A percentile compares a stretch with the other conserved stretches of the same genome.
Evolutionary conservation across 2,888 invertebrate species (phyloP).

Genomic region (Caenorhabditis sp.): DNA sequence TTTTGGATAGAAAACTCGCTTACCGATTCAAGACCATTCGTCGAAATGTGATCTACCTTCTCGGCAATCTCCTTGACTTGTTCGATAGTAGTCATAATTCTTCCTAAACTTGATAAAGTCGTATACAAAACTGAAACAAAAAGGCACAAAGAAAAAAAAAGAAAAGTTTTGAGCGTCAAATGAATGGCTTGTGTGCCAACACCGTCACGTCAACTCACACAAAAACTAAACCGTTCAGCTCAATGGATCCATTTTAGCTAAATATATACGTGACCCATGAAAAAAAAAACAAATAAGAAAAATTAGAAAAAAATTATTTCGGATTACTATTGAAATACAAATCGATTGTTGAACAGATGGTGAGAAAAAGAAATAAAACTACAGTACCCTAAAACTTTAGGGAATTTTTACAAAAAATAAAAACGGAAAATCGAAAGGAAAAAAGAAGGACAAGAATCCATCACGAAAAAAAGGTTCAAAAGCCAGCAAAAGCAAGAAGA

Average conservation of each 20-base stretch:
- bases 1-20: background rate
- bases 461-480: background rate
- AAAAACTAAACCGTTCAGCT: background rate
- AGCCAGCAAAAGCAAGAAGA: constrained; percentile 20
- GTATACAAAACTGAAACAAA: background rate
- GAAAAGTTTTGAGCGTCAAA: constrained; percentile 3
- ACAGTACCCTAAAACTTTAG: too few relatives aligned
- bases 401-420: background rate
- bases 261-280: background rate
- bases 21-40: constrained; percentile 23
- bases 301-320: background rate
- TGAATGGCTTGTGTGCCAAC: background rate
- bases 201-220: background rate
- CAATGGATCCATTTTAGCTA: background rate
- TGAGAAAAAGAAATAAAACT: too few relatives aligned
- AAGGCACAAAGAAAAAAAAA: background rate
- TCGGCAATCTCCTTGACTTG: constrained; percentile 11
- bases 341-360: background rate
- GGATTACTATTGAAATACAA: background rate
- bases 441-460: background rate
- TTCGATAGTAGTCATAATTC: constrained; percentile 24
- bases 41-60: constrained; percentile 23
- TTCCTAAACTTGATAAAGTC: background rate
- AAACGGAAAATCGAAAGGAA: background rate
- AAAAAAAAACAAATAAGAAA: background rate